Evolutionary conservation across 2,113 vertebrate species (phyloP).

Genomic region (Eulemur macaco): DNA sequence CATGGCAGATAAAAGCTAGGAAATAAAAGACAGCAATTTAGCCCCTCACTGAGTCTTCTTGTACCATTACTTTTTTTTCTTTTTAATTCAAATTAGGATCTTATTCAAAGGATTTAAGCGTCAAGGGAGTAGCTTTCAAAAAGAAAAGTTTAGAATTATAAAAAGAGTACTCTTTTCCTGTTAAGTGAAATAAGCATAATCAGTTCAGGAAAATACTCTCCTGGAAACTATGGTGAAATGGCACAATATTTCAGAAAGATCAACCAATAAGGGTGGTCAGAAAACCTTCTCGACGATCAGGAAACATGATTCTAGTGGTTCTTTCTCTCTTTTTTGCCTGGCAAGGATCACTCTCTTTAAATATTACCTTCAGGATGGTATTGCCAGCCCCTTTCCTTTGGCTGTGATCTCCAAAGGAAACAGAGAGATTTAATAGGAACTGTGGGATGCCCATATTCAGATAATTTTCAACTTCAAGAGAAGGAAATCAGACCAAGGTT

Average conservation of each 20-base stretch:
- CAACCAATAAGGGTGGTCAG: not conserved
- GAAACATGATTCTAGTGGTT: not conserved
- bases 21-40: not conserved
- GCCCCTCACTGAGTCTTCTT: not conserved
- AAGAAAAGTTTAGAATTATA: conserved; percentile 14
- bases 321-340: not conserved
- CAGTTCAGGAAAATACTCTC: not conserved
- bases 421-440: not conserved
- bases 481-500: not conserved
- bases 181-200: not conserved
- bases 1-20: not conserved
- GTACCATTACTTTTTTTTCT: not conserved
- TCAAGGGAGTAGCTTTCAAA: not conserved
- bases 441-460: not conserved
- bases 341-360: not conserved
- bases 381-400: not conserved
- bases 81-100: conserved; percentile 17
- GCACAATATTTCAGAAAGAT: not conserved
- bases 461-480: not conserved
- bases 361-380: not conserved
- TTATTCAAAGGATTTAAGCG: not conserved
- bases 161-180: not conserved
- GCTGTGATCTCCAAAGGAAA: not conserved
- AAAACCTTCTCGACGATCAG: not conserved
- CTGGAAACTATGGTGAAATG: not conserved